These are phyloP conservation scores for Falco naumanni DNA, from an alignment of 2,797 vertebrate species.

Conservation along the genomic window DNA sequence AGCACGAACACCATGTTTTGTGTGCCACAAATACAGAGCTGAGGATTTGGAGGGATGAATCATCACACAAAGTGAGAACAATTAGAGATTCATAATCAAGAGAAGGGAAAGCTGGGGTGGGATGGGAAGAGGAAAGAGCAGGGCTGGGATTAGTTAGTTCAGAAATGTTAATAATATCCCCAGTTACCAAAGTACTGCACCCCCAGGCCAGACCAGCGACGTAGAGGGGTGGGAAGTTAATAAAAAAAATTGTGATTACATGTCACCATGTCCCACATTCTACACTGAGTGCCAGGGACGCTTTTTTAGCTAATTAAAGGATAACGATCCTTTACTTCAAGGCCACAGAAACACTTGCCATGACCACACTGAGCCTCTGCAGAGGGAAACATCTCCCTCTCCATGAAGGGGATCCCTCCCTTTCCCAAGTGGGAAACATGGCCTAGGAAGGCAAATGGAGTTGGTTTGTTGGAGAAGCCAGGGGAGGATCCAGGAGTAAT, in stretches of 20 bases:
- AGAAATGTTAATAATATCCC: background rate
- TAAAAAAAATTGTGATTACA: background rate
- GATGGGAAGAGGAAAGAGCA: background rate
- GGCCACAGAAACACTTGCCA: background rate
- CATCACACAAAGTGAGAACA: background rate
- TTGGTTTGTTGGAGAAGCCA: background rate
- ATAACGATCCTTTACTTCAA: background rate
- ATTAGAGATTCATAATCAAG: rapidly evolving
- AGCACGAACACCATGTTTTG: background rate
- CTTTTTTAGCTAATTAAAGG: background rate
- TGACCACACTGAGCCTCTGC: background rate
- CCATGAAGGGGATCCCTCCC: background rate
- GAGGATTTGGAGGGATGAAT: background rate
- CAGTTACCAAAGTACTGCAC: background rate
- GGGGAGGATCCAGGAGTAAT: background rate
- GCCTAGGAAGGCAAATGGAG: background rate
- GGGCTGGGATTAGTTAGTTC: background rate
- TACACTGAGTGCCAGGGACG: background rate
- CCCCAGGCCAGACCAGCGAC: background rate
- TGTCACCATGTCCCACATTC: background rate
- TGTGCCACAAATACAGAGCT: background rate
- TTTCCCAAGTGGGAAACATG: background rate
- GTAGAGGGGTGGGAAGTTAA: background rate
- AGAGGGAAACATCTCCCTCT: background rate
- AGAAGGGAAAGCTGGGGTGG: background rate